Percentiles rank a stretch among this genome's conserved stretches.
phyloP scores from a whole-genome alignment of 2,797 vertebrate species.

The Mormyrus hasselquistii region DNA sequence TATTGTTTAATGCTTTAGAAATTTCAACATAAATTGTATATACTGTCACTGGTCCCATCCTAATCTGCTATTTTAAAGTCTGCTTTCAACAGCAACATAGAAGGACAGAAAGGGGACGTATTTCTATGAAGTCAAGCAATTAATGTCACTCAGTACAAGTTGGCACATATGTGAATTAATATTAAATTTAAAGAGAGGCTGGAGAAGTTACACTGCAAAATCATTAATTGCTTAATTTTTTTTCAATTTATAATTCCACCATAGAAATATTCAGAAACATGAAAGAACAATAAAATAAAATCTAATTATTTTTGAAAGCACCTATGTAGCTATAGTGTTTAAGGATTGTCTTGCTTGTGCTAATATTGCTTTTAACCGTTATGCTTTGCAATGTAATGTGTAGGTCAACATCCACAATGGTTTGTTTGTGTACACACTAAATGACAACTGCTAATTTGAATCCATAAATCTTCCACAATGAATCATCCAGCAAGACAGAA shows the following conservation, averaged over 20 bases:
- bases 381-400: background rate
- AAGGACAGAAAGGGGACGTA: background rate
- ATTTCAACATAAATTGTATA: background rate
- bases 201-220: background rate
- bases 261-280: background rate
- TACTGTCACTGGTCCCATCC: background rate
- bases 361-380: background rate
- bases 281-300: background rate
- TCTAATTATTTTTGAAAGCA: background rate
- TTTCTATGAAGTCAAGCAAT: background rate
- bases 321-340: background rate
- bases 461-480: background rate
- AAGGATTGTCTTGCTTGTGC: background rate
- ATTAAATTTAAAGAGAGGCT: background rate
- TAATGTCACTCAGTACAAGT: background rate
- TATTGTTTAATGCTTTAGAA: background rate
- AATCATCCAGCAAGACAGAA: background rate
- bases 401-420: background rate
- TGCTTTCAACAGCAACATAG: background rate
- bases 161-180: background rate
- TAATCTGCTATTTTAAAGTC: background rate
- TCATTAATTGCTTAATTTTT: background rate
- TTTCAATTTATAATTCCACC: background rate
- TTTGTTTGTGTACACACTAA: background rate
- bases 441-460: background rate